Percentiles rank a stretch among this genome's conserved stretches.
Evolutionary conservation across 2,888 invertebrate genomes (phyloP).

Genomic region (Volucella inflata): DNA sequence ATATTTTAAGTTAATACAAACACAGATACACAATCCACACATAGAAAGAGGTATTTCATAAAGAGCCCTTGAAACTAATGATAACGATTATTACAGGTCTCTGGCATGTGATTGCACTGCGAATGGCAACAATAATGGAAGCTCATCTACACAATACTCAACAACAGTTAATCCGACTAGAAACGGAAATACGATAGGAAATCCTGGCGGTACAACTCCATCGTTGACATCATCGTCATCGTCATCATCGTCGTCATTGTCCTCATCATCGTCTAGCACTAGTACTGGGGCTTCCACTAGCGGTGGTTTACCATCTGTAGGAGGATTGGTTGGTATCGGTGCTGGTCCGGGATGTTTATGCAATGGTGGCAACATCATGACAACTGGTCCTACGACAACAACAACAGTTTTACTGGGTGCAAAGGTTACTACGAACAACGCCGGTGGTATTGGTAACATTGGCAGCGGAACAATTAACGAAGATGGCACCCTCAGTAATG

Average conservation of each 20-base stretch:
- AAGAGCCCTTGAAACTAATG: slow-evolving; percentile 75
- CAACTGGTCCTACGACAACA: slow-evolving; percentile 83
- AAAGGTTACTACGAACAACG: slow-evolving; percentile 80
- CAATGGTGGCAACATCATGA: slow-evolving; percentile 81
- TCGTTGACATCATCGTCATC: slow-evolving; percentile 72
- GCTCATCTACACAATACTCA: slow-evolving; percentile 77
- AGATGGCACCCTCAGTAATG: slow-evolving; percentile 86
- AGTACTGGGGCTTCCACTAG: slow-evolving; percentile 66
- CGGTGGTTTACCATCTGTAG: slow-evolving; percentile 77
- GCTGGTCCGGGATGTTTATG: slow-evolving; percentile 80
- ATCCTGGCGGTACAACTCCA: slow-evolving; percentile 78
- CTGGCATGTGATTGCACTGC: slow-evolving; percentile 83
- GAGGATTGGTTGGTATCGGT: slow-evolving; percentile 73
- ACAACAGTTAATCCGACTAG: slow-evolving; percentile 79
- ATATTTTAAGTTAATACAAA: slow-evolving; percentile 61
- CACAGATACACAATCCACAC: slow-evolving; percentile 5
- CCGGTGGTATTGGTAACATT: slow-evolving; percentile 80
- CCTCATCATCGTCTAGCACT: slow-evolving; percentile 76
- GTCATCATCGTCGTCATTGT: slow-evolving; percentile 29
- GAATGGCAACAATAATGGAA: slow-evolving; percentile 81
- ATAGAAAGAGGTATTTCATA: slow-evolving; percentile 41
- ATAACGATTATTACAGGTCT: slow-evolving; percentile 80
- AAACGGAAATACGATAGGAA: slow-evolving; percentile 78
- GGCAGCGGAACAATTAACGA: slow-evolving; percentile 80
- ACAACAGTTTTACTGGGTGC: slow-evolving; percentile 82